Evolutionary conservation across 1,140 invertebrate genomes (phyloP), one percentile per base, ranked within the genome.

Genomic region (Aphidius gifuensis): DNA sequence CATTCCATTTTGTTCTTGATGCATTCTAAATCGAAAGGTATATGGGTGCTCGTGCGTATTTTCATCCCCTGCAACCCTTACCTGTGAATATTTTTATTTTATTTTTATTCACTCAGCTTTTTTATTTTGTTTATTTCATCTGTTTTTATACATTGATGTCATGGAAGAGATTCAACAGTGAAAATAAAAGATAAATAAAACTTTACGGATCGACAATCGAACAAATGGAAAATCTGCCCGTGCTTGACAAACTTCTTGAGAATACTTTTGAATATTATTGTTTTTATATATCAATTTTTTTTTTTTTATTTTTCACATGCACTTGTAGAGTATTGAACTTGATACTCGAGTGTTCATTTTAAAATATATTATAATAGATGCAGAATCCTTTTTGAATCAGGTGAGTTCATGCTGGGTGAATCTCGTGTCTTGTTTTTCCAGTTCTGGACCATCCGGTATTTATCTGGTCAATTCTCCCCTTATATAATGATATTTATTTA

Each of bases 391-490:
- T 42, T 55, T 16, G 9, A 46, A n/a, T 55, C 47, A 55, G 63
- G 66, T 67, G 46, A 65, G 51, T 54, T 42, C 43, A 53, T 43
- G 23, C 16, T 16, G 47, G 54, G 49, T 46, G 21, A 50, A 23
- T 38, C 55, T 63, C 48, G 45, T 7, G 64, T 70, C 71, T 68
- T 43, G 74, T 68, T 55, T 55, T 51, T 74, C 77, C 72, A 69
- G 77, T 79, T 74, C 66, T 75, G 75, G 74, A 72, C 72, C 75
- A 42, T 38, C 48, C 48, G 23, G 11, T 50, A 45, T 58, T 44
- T 64, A 62, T 54, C 48, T 46, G 23, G 23, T 32, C 23, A 32
- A 3, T 32, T 32, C 23, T 32, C 2, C 23, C 23, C 23, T 32
- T 16, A 16, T 32, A 32, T 32, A 3, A 32, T 32, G 1, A 32